Evolutionary conservation across 2,888 invertebrate species (phyloP).

Genomic region (Tipula unca): DNA sequence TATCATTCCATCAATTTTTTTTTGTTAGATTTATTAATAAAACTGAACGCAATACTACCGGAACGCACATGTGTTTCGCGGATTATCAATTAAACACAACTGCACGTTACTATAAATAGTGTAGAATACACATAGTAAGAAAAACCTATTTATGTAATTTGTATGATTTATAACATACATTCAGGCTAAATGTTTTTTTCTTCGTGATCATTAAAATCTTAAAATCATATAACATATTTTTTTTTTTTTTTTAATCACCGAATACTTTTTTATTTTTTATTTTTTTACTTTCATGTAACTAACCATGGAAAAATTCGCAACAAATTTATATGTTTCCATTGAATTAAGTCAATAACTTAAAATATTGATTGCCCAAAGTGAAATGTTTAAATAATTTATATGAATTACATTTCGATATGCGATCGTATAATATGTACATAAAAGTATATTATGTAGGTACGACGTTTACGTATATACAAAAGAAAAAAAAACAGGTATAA

Average conservation of each 20-base stretch:
- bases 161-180: background rate
- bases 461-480: background rate
- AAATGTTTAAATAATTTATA: slow-evolving; percentile 14
- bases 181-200: background rate
- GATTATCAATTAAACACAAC: too few species aligned
- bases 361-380: slow-evolving; percentile 8
- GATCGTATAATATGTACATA: background rate
- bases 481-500: background rate
- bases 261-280: background rate
- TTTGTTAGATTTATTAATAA: too few species aligned
- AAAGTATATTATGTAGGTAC: background rate
- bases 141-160: background rate
- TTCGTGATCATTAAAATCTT: too few species aligned
- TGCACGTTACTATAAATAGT: background rate
- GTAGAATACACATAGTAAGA: too few species aligned
- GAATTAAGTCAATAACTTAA: background rate
- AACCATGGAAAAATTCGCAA: background rate
- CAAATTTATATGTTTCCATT: slow-evolving; percentile 14
- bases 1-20: too few species aligned
- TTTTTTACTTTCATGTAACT: background rate
- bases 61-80: too few species aligned
- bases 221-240: background rate
- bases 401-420: background rate
- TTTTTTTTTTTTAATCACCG: background rate
- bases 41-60: too few species aligned